Evolutionary conservation across 2,888 invertebrate genomes (phyloP).

Genomic region (Alitta virens): DNA sequence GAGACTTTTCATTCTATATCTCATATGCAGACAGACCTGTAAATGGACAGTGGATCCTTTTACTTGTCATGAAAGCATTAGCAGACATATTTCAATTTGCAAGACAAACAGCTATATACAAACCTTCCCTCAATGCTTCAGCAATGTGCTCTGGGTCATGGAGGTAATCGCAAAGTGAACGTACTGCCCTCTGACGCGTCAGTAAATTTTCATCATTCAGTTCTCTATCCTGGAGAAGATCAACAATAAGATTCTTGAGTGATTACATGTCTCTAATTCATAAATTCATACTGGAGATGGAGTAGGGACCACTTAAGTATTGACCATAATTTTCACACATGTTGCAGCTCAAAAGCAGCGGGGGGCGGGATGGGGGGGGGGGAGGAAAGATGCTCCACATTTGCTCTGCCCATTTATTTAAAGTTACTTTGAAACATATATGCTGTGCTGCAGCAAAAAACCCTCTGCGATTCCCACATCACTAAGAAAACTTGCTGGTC

Average conservation of each 20-base stretch:
- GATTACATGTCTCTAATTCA: not conserved
- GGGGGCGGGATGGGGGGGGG: no score
- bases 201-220: conserved; percentile 47
- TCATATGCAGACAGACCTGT: no score
- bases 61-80: not conserved
- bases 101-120: not conserved
- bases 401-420: no score
- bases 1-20: no score
- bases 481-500: no score
- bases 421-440: no score
- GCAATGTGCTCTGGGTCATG: conserved; percentile 58
- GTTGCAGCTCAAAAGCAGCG: no score
- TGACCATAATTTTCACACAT: conserved; percentile 1
- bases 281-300: not conserved
- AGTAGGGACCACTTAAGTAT: not conserved
- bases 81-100: not conserved
- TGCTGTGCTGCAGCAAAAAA: no score
- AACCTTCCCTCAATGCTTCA: conserved; percentile 50
- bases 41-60: no score
- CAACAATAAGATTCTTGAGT: no score
- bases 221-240: conserved; percentile 49
- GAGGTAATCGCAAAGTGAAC: conserved; percentile 55
- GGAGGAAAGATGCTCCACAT: no score
- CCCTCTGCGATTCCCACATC: no score
- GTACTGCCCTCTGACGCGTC: conserved; percentile 53